Conservation (phyloP, 1,140 invertebrate genomes). For the Carposina sasakii region DNA sequence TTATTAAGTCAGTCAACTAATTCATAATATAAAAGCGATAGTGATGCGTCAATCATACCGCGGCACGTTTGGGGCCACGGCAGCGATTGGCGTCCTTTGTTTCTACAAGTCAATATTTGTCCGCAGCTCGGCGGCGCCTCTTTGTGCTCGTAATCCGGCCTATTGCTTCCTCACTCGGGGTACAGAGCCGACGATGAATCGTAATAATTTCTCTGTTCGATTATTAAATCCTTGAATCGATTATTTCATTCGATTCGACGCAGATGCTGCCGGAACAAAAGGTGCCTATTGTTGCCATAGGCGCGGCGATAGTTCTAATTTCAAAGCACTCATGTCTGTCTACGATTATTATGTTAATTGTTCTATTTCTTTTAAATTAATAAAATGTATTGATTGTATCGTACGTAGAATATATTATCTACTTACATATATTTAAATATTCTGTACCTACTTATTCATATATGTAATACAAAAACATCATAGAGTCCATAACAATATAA, state of each 20-base stretch:
- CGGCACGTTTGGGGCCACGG: slow-evolving; percentile 39
- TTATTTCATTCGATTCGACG: slow-evolving; percentile 53
- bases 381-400: too few species aligned
- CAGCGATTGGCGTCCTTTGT: slow-evolving; percentile 42
- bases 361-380: too few species aligned
- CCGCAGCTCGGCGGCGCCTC: slow-evolving; percentile 46
- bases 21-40: slow-evolving; percentile 19
- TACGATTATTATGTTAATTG: slow-evolving; percentile 35
- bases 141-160: slow-evolving; percentile 58
- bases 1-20: not conserved
- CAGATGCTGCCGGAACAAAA: slow-evolving; percentile 37
- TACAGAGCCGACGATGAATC: slow-evolving; percentile 60
- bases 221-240: slow-evolving; percentile 58
- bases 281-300: slow-evolving; percentile 44
- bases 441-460: too few species aligned
- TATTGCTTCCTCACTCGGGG: slow-evolving; percentile 44
- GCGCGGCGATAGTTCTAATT: slow-evolving; percentile 37
- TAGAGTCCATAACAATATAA: slow-evolving; percentile 11
- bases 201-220: too few species aligned
- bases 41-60: slow-evolving; percentile 34
- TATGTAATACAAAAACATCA: too few species aligned
- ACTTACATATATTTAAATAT: too few species aligned
- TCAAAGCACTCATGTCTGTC: slow-evolving; percentile 30
- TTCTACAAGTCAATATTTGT: slow-evolving; percentile 69
- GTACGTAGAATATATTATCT: too few species aligned